Evolutionary conservation across 2,113 vertebrate species (phyloP), one percentile per base, ranked within the genome.

Genomic region (Lampris megalopsis): DNA sequence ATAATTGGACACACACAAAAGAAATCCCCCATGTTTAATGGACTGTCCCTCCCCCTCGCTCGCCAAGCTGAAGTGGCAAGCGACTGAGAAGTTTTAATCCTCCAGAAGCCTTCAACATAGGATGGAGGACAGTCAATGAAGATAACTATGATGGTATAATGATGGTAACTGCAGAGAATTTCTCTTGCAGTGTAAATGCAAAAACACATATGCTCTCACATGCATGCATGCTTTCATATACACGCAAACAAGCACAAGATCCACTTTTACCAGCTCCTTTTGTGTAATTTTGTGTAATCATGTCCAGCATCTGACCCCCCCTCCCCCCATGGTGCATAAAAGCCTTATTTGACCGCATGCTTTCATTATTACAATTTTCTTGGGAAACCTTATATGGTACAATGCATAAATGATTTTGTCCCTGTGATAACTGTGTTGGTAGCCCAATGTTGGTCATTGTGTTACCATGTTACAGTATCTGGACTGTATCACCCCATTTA

Each of bases 401-500:
- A 75, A 60, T 11, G 62, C 50, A 53, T 67, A 56, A 50, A 68
- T 68, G 40, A 58, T 75, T 71, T 60, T 52, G 69, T 82, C 9
- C 59, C 45, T 77, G 48, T 79, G 66, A 77, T 49, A 61, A 75
- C 68, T 73, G 73, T 72, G 68, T 45, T 61, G 40, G 60, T 60
- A 80, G 63, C 52, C 65, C 72, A 73, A 54, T 87, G 66, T 52
- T 79, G 68, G 64, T 84, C 77, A 81, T 87, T 85, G 85, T 78
- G 75, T 65, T 81, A 63, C 61, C 45, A 45, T 24, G 41, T 13
- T 63, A 53, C 75, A 62, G 69, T 56, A 80, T 87, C 79, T 64
- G 87, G 82, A 88, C 89, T 84, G 88, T 90, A 76, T 91, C 84
- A 86, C 85, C 86, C 24, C 85, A 88, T 86, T 87, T 85, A 87